phyloP scores from a whole-genome alignment of 2,113 vertebrate genomes.

The Mus pahari region DNA sequence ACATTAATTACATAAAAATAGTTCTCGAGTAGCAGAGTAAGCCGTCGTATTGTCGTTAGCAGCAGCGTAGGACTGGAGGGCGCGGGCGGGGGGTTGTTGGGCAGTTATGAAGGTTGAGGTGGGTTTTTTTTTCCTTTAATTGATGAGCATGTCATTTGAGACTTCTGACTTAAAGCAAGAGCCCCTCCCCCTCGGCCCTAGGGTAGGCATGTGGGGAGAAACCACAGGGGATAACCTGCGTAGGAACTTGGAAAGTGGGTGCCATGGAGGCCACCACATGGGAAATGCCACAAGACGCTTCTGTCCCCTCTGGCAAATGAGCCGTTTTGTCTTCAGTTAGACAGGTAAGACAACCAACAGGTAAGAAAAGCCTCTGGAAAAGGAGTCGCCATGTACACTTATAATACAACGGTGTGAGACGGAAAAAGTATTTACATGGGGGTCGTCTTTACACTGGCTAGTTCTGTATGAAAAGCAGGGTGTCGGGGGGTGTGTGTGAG shows the following conservation, averaged over 20 bases:
- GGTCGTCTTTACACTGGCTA: constrained; percentile 91
- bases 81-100: constrained; percentile 78
- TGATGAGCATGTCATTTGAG: constrained; percentile 84
- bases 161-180: constrained; percentile 79
- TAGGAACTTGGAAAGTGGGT: constrained; percentile 29
- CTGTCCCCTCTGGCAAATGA: background rate
- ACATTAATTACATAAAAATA: constrained; percentile 99
- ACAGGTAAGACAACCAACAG: constrained; percentile 90
- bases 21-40: constrained; percentile 94
- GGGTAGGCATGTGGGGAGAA: constrained; percentile 51
- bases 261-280: constrained; percentile 63
- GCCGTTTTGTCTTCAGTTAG: constrained; percentile 83
- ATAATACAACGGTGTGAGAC: constrained; percentile 93
- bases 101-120: constrained; percentile 82
- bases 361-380: constrained; percentile 91
- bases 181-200: constrained; percentile 63
- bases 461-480: constrained; percentile 87
- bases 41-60: constrained; percentile 93
- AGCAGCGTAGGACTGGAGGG: constrained; percentile 90
- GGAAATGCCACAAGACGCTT: constrained; percentile 78
- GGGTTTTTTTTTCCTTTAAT: constrained; percentile 77
- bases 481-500: constrained; percentile 75
- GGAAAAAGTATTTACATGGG: constrained; percentile 94
- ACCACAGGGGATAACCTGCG: constrained; percentile 65
- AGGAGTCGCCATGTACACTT: constrained; percentile 94